A percentile compares a stretch with the other conserved stretches of the same genome.
These are phyloP conservation scores for Agriopis leucophaearia DNA, from an alignment of 2,888 invertebrate genomes.

Conservation along the genomic window DNA sequence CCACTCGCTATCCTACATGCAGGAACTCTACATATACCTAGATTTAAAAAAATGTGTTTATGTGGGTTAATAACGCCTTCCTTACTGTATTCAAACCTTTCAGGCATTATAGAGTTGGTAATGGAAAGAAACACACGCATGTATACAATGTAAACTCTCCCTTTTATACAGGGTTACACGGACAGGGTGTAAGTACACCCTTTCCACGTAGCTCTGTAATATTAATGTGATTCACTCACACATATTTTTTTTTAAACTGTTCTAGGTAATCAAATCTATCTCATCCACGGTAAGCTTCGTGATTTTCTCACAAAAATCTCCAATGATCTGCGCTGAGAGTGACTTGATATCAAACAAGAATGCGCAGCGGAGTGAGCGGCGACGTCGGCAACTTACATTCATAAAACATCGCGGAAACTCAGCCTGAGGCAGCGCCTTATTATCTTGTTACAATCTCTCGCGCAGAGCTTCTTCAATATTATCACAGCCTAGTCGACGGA, in stretches of 20 bases:
- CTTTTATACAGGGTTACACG: too few relatives aligned
- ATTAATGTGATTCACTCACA: too few relatives aligned
- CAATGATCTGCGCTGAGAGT: conserved; percentile 8
- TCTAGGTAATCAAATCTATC: conserved; percentile 3
- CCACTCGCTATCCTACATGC: too few relatives aligned
- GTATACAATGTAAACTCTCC: too few relatives aligned
- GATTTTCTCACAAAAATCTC: conserved; percentile 9
- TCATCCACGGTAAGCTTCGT: conserved; percentile 6
- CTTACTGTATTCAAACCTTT: too few relatives aligned
- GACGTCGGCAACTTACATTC: conserved; percentile 30
- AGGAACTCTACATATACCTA: too few relatives aligned
- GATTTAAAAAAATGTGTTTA: too few relatives aligned
- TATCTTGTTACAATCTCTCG: conserved; percentile 22
- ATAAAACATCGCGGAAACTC: conserved; percentile 29
- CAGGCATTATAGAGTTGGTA: too few relatives aligned
- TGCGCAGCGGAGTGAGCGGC: conserved; percentile 25
- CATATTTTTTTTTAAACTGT: background rate
- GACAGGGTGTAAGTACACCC: too few relatives aligned
- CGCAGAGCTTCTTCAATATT: conserved; percentile 5
- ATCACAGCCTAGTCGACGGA: background rate
- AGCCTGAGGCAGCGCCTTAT: conserved; percentile 10
- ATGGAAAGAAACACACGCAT: too few relatives aligned
- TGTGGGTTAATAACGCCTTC: too few relatives aligned
- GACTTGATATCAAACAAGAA: conserved; percentile 15
- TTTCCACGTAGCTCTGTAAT: too few relatives aligned